A percentile compares a stretch with the other conserved stretches of the same genome.
phyloP scores from a whole-genome alignment of 2,888 invertebrate species.

The Euzophera pinguis region DNA sequence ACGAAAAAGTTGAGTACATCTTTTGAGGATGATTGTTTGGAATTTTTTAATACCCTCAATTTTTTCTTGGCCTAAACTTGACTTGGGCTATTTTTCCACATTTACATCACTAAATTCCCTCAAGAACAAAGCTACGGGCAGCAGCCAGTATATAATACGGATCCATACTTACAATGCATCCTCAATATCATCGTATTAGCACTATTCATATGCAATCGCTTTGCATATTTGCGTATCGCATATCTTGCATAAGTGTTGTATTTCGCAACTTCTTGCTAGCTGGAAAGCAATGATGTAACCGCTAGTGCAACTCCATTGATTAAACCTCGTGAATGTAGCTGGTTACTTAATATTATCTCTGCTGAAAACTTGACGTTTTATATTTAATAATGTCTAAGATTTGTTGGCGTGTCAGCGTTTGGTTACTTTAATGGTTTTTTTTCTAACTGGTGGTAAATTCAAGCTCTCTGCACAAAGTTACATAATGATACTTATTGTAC shows the following conservation, averaged over 20 bases:
- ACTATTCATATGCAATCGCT: conserved; percentile 35
- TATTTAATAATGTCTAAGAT: not conserved
- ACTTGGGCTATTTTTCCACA: too few species aligned
- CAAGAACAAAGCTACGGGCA: too few species aligned
- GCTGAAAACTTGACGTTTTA: not conserved
- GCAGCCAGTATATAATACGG: not conserved
- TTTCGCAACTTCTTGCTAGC: conserved; percentile 63
- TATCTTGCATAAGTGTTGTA: conserved; percentile 61
- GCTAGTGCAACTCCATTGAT: conserved; percentile 62
- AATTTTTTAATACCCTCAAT: too few species aligned
- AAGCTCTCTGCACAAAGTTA: too few species aligned
- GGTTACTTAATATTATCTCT: conserved; percentile 52
- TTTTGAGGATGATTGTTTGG: too few species aligned
- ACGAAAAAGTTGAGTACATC: too few species aligned
- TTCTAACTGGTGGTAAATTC: too few species aligned
- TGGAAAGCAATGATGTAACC: conserved; percentile 52
- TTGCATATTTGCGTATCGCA: conserved; percentile 58
- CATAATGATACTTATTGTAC: too few species aligned
- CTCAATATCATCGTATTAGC: conserved; percentile 23
- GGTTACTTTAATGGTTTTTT: too few species aligned
- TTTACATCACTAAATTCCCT: too few species aligned
- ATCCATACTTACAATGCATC: conserved; percentile 16
- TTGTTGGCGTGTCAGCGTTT: not conserved
- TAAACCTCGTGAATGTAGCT: conserved; percentile 65
- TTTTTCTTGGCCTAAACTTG: too few species aligned